These are phyloP conservation scores for Rotaria macrura DNA, from an alignment of 2,888 invertebrate species.

Conservation along the genomic window DNA sequence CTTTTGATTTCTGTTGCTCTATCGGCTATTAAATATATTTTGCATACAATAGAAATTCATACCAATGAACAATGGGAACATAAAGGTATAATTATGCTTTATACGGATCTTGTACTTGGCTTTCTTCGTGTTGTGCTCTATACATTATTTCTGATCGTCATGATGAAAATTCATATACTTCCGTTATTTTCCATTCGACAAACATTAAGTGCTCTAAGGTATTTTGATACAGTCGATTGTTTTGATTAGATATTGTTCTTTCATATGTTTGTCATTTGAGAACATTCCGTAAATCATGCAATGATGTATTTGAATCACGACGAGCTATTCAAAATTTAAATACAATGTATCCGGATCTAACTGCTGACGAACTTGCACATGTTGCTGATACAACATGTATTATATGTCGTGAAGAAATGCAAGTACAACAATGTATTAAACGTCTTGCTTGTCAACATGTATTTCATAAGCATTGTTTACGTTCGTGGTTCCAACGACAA, in stretches of 20 bases:
- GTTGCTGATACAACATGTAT: conserved; percentile 90
- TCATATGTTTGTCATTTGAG: conserved; percentile 49
- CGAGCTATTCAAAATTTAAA: conserved; percentile 96
- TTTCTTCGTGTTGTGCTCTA: conserved; percentile 60
- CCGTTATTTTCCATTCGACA: conserved; percentile 95
- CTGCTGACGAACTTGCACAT: conserved; percentile 32
- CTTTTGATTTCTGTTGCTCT: conserved; percentile 81
- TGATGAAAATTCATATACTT: conserved; percentile 90
- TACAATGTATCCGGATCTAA: conserved; percentile 59
- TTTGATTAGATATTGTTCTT: too few species aligned
- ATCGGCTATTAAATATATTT: conserved; percentile 77
- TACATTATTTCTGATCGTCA: conserved; percentile 79
- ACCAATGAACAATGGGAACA: conserved; percentile 97
- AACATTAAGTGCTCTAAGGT: conserved; percentile 62
- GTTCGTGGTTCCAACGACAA: conserved; percentile 98
- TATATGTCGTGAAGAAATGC: conserved; percentile 82
- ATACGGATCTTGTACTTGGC: conserved; percentile 73
- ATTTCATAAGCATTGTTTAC: conserved; percentile 89
- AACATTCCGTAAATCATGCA: conserved; percentile 80
- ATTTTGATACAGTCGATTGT: conserved; percentile 44
- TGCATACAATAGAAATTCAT: conserved; percentile 76
- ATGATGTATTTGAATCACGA: conserved; percentile 84
- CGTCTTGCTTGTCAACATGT: conserved; percentile 97
- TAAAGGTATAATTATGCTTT: conserved; percentile 89
- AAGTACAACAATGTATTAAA: conserved; percentile 58